phyloP scores from a whole-genome alignment of 2,888 invertebrate genomes.

The Nomada lathburiana region DNA sequence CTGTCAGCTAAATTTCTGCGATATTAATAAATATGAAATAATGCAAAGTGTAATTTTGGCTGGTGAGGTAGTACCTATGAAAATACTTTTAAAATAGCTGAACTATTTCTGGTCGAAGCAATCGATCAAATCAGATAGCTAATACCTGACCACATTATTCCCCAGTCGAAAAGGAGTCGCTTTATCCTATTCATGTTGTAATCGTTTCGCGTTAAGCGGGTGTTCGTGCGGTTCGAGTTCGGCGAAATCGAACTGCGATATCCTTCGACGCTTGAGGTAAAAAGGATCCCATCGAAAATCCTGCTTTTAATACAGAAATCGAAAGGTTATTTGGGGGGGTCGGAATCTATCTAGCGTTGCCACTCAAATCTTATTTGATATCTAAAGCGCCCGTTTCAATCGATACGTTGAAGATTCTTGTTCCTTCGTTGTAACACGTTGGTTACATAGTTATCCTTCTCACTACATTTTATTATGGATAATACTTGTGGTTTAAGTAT shows the following conservation, averaged over 20 bases:
- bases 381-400: background rate
- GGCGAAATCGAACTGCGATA: conserved; percentile 4
- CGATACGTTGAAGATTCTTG: background rate
- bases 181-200: conserved; percentile 13
- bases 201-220: conserved; percentile 22
- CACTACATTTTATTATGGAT: background rate
- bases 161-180: background rate
- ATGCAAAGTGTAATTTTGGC: no score
- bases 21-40: no score
- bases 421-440: background rate
- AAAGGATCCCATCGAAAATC: background rate
- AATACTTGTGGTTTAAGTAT: background rate
- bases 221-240: background rate
- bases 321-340: background rate
- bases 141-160: background rate
- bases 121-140: background rate
- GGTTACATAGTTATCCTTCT: background rate
- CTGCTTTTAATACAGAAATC: background rate
- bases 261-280: background rate
- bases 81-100: background rate
- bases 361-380: background rate
- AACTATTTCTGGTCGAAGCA: background rate
- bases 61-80: no score
- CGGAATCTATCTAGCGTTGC: background rate
- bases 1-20: no score